These are phyloP conservation scores for Junonia oenone DNA, from an alignment of 2,888 invertebrate species.

Conservation along the genomic window DNA sequence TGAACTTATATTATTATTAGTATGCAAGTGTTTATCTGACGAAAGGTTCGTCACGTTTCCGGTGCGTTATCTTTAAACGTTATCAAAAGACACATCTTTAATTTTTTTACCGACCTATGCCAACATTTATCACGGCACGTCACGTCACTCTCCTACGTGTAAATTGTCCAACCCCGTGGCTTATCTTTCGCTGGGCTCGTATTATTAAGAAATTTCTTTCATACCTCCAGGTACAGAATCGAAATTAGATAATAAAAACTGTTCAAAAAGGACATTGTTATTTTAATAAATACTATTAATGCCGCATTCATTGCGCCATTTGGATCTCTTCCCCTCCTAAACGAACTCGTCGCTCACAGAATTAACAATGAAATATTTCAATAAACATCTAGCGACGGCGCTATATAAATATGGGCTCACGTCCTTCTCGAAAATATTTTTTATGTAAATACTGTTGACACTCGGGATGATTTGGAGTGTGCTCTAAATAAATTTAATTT, in stretches of 20 bases:
- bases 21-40: slow-evolving; percentile 15
- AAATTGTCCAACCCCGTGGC: slow-evolving; percentile 48
- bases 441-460: slow-evolving; percentile 72
- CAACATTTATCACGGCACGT: slow-evolving; percentile 57
- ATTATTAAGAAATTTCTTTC: slow-evolving; percentile 21
- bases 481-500: slow-evolving; percentile 76
- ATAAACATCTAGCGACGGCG: slow-evolving; percentile 62
- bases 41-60: slow-evolving; percentile 25
- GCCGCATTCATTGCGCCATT: slow-evolving; percentile 57
- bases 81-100: slow-evolving; percentile 52
- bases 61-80: slow-evolving; percentile 44
- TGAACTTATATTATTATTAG: background rate
- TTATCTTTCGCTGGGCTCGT: slow-evolving; percentile 48
- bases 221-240: slow-evolving; percentile 36
- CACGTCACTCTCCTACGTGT: slow-evolving; percentile 52
- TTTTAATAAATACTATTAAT: slow-evolving; percentile 72
- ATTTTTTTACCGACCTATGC: slow-evolving; percentile 60
- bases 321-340: slow-evolving; percentile 53
- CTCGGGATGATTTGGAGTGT: slow-evolving; percentile 60
- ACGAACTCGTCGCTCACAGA: slow-evolving; percentile 59
- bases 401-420: slow-evolving; percentile 67
- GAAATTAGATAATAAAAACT: slow-evolving; percentile 40
- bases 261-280: slow-evolving; percentile 56
- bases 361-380: slow-evolving; percentile 78
- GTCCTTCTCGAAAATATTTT: slow-evolving; percentile 70